Base-by-base conservation (phyloP, 2,113 vertebrate species). In the Syngnathus typhle region DNA sequence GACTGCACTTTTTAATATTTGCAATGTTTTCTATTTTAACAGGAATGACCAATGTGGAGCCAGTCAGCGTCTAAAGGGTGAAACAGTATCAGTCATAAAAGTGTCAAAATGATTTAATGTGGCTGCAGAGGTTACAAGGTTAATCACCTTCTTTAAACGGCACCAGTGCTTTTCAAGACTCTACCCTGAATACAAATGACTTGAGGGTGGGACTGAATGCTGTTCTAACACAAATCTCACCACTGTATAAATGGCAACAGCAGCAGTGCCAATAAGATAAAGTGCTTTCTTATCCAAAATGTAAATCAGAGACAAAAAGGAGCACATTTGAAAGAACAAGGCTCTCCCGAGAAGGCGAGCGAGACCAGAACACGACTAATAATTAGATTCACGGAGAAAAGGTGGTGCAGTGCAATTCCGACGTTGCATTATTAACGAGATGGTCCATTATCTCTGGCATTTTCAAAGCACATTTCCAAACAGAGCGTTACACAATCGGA, bases 341-440 rank as follows among this genome's bases (percentile, higher is more conserved):
- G 60, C 70, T 52, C 19, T 47, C 47, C 70, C 64, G 32, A 15
- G n/a, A 21, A 47, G 0, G 23, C 23, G 60, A 1, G 37, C 60
- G 39, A 55, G 32, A 58, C 62, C 63, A 51, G 0, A 5, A 70
- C n/a, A 43, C 56, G n/a, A 6, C 2, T 43, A 72, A 76, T 52
- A 78, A 73, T 62, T 10, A 56, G 72, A 74, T 83, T 78, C 78
- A 67, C 64, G 21, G 71, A 71, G 69, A 65, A 76, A 83, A 79
- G 64, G 71, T 71, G 66, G 74, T 70, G 74, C 78, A 82, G 68
- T 70, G 77, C 36, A 9, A 65, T 77, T 41, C 51, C 11, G 27
- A 54, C 71, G 52, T 68, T 87, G 83, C 75, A 88, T 82, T 80
- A 85, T 85, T 86, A 73, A 87, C 67, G 5, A 73, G 70, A 72